Conservation (phyloP, 2,113 vertebrate species). For the Prunella himalayana region DNA sequence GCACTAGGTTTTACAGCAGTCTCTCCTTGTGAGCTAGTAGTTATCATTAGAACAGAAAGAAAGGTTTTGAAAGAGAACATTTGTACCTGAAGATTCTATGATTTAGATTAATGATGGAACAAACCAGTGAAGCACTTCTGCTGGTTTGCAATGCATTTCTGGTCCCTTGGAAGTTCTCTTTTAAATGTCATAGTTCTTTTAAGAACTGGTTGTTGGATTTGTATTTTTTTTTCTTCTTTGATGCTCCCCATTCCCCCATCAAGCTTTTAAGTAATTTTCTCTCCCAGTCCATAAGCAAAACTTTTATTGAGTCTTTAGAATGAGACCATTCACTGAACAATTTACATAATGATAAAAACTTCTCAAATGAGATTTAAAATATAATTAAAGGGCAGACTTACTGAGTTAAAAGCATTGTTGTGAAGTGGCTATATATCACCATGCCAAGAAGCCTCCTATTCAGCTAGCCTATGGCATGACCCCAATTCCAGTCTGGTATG, state of each 20-base stretch:
- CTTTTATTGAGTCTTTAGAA: constrained; percentile 46
- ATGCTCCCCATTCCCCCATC: neutral
- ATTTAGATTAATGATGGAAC: neutral
- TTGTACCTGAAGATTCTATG: neutral
- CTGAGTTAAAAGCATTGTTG: constrained; percentile 51
- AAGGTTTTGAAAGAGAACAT: neutral
- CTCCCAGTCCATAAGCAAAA: constrained; percentile 26
- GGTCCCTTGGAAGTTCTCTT: neutral
- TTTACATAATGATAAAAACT: constrained; percentile 71
- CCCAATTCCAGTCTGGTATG: constrained; percentile 70
- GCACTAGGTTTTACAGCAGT: neutral
- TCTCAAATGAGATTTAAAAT: constrained; percentile 69
- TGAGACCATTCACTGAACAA: constrained; percentile 50
- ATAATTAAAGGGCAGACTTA: constrained; percentile 69
- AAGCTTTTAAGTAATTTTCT: constrained; percentile 38
- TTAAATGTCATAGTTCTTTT: neutral
- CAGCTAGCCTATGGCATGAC: constrained; percentile 63
- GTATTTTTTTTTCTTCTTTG: neutral
- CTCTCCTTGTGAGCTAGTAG: neutral
- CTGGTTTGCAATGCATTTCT: neutral
- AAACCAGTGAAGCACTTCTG: neutral
- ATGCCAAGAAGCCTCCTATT: constrained; percentile 58
- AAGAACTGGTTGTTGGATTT: neutral
- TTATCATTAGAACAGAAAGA: neutral
- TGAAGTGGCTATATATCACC: constrained; percentile 62